Percentiles rank a stretch among this genome's conserved stretches.
Conservation (phyloP, 92 coral and sea anemone species). For the Muricea muricata region DNA sequence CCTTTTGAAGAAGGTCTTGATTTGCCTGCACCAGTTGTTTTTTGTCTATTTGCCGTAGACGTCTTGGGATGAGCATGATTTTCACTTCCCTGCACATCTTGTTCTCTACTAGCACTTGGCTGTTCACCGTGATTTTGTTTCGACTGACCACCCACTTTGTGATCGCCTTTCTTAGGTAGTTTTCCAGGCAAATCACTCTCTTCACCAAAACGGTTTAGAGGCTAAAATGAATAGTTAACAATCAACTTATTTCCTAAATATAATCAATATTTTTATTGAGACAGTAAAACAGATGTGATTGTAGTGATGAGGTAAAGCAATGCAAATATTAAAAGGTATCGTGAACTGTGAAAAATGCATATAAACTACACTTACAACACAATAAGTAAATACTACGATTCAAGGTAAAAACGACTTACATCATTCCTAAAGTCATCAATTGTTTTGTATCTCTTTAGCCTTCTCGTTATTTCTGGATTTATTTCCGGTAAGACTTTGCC, state of each 20-base stretch:
- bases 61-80: conserved; percentile 8
- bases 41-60: neutral
- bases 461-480: conserved; percentile 80
- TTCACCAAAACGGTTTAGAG: conserved; percentile 14
- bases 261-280: too few species aligned
- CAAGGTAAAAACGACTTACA: conserved; percentile 81
- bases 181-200: conserved; percentile 1
- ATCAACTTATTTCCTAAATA: neutral
- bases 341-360: too few species aligned
- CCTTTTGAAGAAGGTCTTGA: conserved; percentile 2
- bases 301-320: too few species aligned
- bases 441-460: conserved; percentile 86
- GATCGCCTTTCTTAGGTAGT: conserved; percentile 6
- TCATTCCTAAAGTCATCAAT: conserved; percentile 97
- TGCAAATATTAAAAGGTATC: too few species aligned
- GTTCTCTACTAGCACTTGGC: neutral
- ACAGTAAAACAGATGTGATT: too few species aligned
- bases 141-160: neutral
- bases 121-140: neutral
- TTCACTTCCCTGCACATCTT: conserved; percentile 11
- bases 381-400: too few species aligned
- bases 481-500: conserved; percentile 85
- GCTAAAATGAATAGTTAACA: conserved; percentile 1
- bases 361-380: too few species aligned
- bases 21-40: neutral